A percentile compares a stretch with the other conserved stretches of the same genome.
phyloP scores from a whole-genome alignment of 2,888 invertebrate genomes.

The Hymenopus coronatus region DNA sequence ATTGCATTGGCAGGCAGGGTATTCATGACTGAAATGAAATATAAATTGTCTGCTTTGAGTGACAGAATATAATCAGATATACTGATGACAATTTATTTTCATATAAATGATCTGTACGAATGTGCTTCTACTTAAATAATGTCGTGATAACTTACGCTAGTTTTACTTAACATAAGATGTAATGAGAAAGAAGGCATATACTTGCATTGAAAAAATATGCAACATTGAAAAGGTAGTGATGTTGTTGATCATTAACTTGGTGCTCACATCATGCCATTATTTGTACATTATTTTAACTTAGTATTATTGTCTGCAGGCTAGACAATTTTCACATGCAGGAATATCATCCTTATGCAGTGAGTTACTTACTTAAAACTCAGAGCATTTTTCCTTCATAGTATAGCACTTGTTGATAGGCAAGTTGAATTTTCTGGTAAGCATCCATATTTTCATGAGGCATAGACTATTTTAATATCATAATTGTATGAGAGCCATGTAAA shows the following conservation, averaged over 20 bases:
- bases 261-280: background rate
- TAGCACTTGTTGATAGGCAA: conserved; percentile 1
- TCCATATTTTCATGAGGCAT: background rate
- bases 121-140: conserved; percentile 27
- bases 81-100: conserved; percentile 29
- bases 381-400: background rate
- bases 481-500: background rate
- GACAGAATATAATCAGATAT: conserved; percentile 9
- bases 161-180: conserved; percentile 22
- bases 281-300: background rate
- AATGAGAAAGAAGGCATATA: background rate
- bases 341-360: background rate
- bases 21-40: background rate
- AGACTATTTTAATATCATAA: conserved; percentile 9
- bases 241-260: background rate
- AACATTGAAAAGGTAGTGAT: background rate
- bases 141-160: conserved; percentile 33
- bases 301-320: background rate
- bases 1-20: background rate
- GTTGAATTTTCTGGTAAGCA: background rate
- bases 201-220: background rate
- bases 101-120: conserved; percentile 22
- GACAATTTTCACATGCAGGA: background rate
- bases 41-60: background rate
- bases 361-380: conserved; percentile 8